Conservation (phyloP, 2,113 vertebrate genomes). For the Gavia stellata region DNA sequence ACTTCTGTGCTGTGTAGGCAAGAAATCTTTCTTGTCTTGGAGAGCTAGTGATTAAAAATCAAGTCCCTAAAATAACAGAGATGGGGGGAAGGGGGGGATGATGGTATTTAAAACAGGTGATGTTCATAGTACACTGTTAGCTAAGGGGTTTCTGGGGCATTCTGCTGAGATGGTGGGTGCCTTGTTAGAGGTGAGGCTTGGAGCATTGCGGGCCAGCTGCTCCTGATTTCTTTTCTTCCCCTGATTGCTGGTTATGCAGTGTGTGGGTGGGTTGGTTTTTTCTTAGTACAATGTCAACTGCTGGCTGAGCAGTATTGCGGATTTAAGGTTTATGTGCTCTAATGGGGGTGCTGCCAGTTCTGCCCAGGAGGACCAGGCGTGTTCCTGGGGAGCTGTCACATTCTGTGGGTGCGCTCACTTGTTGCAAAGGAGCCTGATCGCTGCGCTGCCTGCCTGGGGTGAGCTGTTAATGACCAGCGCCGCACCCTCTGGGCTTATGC, state of each 20-base stretch:
- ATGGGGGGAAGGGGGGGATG: too few species aligned
- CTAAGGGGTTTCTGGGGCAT: background rate
- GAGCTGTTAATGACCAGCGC: background rate
- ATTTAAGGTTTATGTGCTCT: background rate
- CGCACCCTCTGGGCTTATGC: background rate
- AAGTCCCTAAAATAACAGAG: background rate
- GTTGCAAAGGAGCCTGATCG: background rate
- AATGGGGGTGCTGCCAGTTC: background rate
- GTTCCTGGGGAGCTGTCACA: background rate
- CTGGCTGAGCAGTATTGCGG: background rate
- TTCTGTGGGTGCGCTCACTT: background rate
- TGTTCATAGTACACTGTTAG: background rate
- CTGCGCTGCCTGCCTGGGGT: background rate
- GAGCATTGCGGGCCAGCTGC: background rate
- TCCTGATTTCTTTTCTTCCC: background rate
- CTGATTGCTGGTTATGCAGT: background rate
- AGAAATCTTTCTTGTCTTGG: background rate
- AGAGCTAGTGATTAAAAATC: background rate
- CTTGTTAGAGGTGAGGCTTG: background rate
- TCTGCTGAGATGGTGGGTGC: background rate
- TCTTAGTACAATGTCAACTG: background rate
- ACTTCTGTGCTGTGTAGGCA: background rate
- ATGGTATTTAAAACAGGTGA: background rate
- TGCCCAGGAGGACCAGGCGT: background rate
- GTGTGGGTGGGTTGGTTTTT: background rate